A percentile compares a stretch with the other conserved stretches of the same genome.
phyloP scores from a whole-genome alignment of 2,888 invertebrate genomes.

The Andrena fulva region DNA sequence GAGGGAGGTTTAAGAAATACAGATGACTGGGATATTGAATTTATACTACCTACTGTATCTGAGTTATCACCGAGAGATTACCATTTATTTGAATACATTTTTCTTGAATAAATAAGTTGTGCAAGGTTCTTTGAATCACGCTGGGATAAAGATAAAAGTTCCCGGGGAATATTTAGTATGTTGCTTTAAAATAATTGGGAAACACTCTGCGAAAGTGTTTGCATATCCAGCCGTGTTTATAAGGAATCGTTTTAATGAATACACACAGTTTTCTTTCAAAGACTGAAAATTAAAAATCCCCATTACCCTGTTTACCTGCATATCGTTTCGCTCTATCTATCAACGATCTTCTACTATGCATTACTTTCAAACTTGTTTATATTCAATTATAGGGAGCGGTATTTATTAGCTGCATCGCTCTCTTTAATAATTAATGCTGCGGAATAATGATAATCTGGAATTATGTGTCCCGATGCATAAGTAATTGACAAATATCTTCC shows the following conservation, averaged over 20 bases:
- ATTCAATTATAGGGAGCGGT: constrained; percentile 19
- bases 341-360: neutral
- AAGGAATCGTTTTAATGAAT: neutral
- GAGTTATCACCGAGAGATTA: too few relatives aligned
- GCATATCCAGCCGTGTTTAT: neutral
- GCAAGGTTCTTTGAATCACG: too few relatives aligned
- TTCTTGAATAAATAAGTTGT: too few relatives aligned
- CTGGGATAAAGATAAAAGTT: too few relatives aligned
- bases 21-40: too few relatives aligned
- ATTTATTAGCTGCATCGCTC: constrained; percentile 2
- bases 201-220: too few relatives aligned
- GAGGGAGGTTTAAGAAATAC: too few relatives aligned
- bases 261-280: neutral
- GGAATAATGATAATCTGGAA: constrained; percentile 18
- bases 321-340: neutral
- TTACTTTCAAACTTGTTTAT: neutral
- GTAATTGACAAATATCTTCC: constrained; percentile 28
- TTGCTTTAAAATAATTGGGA: too few relatives aligned
- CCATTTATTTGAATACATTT: too few relatives aligned
- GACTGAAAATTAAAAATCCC: neutral
- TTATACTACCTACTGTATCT: too few relatives aligned
- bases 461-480: constrained; percentile 17
- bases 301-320: neutral
- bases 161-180: too few relatives aligned
- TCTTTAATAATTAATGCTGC: constrained; percentile 29